Conservation (phyloP, 1,140 invertebrate genomes). For the Spodoptera frugiperda region DNA sequence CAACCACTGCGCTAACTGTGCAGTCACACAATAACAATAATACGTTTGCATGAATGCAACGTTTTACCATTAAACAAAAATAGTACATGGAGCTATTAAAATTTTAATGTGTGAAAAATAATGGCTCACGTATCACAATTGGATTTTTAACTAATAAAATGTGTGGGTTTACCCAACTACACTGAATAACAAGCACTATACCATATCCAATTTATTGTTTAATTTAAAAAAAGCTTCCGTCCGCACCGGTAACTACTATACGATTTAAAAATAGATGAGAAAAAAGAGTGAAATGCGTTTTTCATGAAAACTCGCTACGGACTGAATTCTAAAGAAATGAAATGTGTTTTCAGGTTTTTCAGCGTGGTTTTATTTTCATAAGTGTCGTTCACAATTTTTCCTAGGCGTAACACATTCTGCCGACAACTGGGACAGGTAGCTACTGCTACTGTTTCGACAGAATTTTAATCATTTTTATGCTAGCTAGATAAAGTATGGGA, state of each 20-base stretch:
- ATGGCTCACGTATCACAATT: too few species aligned
- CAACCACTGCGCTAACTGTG: too few species aligned
- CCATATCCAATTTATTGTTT: not conserved
- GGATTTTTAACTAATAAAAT: too few species aligned
- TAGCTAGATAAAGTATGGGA: too few species aligned
- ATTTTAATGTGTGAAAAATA: too few species aligned
- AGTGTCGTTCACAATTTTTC: constrained; percentile 15
- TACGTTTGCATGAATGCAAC: too few species aligned
- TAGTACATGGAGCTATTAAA: too few species aligned
- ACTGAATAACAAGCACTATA: not conserved
- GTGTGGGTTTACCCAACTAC: too few species aligned
- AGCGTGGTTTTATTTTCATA: constrained; percentile 6
- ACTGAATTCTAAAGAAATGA: constrained; percentile 35
- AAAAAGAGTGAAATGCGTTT: constrained; percentile 31
- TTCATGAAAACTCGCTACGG: constrained; percentile 12
- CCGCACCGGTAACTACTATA: not conserved
- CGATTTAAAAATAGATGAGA: constrained; percentile 30
- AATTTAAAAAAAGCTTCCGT: constrained; percentile 6
- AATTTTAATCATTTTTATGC: too few species aligned
- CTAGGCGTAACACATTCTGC: constrained; percentile 9
- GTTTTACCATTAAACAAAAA: too few species aligned
- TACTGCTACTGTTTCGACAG: too few species aligned
- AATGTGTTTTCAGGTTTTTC: constrained; percentile 20
- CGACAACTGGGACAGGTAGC: not conserved
- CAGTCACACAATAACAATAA: too few species aligned